A percentile compares a stretch with the other conserved stretches of the same genome.
These are phyloP conservation scores for Nesoenas mayeri DNA, from an alignment of 2,113 vertebrate genomes.

Conservation along the genomic window DNA sequence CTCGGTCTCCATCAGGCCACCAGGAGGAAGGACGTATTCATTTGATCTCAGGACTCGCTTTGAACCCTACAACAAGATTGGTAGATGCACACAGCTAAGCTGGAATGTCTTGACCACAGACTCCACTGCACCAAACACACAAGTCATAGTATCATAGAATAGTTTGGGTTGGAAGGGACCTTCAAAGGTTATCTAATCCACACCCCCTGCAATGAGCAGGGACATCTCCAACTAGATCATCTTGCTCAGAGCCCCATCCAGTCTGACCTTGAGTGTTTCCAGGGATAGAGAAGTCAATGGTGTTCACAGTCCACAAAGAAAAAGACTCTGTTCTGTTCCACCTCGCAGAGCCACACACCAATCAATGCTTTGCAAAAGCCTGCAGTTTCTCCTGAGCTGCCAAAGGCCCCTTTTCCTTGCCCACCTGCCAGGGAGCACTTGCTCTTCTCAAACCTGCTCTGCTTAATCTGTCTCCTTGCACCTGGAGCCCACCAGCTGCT, in stretches of 20 bases:
- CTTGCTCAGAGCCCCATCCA: too few relatives aligned
- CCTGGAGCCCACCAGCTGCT: rapidly evolving
- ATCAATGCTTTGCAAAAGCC: neutral
- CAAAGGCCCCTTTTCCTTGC: neutral
- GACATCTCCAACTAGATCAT: too few relatives aligned
- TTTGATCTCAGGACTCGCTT: conserved; percentile 94
- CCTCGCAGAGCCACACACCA: neutral
- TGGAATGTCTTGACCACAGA: neutral
- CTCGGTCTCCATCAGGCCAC: conserved; percentile 93
- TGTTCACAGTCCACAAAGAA: neutral
- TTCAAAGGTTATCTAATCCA: too few relatives aligned
- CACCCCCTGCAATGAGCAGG: too few relatives aligned
- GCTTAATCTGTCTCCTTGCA: neutral
- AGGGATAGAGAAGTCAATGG: neutral
- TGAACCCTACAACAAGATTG: conserved; percentile 81
- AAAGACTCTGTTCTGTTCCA: neutral
- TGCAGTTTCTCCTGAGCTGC: neutral
- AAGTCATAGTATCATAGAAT: too few relatives aligned
- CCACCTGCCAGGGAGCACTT: neutral
- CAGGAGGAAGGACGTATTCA: conserved; percentile 93
- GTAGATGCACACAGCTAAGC: neutral
- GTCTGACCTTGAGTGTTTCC: too few relatives aligned
- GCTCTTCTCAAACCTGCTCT: neutral
- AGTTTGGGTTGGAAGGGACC: too few relatives aligned
- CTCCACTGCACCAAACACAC: neutral